These are phyloP conservation scores for Callithrix jacchus DNA, from an alignment of 2,113 vertebrate genomes.

Conservation along the genomic window DNA sequence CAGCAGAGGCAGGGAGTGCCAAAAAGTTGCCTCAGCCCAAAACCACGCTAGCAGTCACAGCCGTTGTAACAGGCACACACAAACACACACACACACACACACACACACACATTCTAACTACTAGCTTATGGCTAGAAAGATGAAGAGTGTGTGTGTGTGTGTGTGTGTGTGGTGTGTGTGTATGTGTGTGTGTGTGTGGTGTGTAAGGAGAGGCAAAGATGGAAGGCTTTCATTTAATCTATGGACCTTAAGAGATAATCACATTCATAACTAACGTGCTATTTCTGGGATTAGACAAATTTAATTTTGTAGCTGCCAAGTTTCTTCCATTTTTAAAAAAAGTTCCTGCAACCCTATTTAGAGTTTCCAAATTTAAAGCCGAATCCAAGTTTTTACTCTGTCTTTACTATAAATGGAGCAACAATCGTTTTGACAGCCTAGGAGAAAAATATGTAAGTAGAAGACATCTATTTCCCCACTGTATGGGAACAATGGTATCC, in stretches of 20 bases:
- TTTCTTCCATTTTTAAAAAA: constrained; percentile 57
- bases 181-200: neutral
- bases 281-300: constrained; percentile 46
- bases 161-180: neutral
- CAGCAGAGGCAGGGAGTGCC: neutral
- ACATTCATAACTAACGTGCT: neutral
- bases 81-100: no score
- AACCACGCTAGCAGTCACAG: neutral
- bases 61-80: neutral
- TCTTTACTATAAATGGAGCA: constrained; percentile 26
- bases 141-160: neutral
- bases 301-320: constrained; percentile 55
- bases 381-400: constrained; percentile 39
- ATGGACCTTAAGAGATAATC: neutral
- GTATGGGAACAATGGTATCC: neutral
- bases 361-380: constrained; percentile 53
- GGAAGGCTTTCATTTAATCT: constrained; percentile 8
- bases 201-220: neutral
- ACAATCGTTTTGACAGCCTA: neutral
- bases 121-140: neutral
- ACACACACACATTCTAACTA: neutral
- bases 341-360: constrained; percentile 11
- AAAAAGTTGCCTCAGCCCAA: neutral
- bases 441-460: neutral
- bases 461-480: neutral